phyloP scores from a whole-genome alignment of 1,140 invertebrate genomes.

The Drosophila kurseongensis region DNA sequence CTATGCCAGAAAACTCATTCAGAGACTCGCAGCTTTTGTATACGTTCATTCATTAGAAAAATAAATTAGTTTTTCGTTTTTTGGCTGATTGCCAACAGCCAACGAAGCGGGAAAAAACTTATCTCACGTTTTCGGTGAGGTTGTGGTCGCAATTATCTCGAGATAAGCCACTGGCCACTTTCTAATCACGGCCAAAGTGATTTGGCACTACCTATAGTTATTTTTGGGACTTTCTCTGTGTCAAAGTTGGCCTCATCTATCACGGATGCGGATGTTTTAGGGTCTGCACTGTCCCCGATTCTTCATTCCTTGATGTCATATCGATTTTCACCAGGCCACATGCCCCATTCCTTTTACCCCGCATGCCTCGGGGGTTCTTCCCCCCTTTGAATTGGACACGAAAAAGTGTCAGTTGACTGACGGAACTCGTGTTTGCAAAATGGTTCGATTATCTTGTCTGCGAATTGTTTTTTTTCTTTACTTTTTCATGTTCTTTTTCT shows the following conservation, averaged over 20 bases:
- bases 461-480: constrained; percentile 33
- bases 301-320: constrained; percentile 71
- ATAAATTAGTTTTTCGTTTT: constrained; percentile 60
- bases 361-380: neutral
- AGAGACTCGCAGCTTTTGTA: constrained; percentile 18
- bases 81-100: constrained; percentile 58
- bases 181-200: constrained; percentile 67
- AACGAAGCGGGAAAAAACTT: constrained; percentile 40
- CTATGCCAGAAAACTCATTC: constrained; percentile 49
- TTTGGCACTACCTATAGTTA: constrained; percentile 49
- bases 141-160: constrained; percentile 36
- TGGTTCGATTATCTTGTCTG: constrained; percentile 58
- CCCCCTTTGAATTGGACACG: constrained; percentile 56
- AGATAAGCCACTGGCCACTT: constrained; percentile 40
- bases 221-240: constrained; percentile 44
- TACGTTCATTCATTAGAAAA: constrained; percentile 74
- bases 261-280: constrained; percentile 49
- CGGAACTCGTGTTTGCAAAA: constrained; percentile 71
- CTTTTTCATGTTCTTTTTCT: constrained; percentile 24
- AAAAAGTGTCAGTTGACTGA: constrained; percentile 77
- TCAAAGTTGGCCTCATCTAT: constrained; percentile 70
- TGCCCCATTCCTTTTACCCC: constrained; percentile 10
- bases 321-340: constrained; percentile 67
- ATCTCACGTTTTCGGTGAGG: constrained; percentile 59
- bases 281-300: constrained; percentile 53